phyloP scores from a whole-genome alignment of 2,888 invertebrate species.

The Drosophila robusta region DNA sequence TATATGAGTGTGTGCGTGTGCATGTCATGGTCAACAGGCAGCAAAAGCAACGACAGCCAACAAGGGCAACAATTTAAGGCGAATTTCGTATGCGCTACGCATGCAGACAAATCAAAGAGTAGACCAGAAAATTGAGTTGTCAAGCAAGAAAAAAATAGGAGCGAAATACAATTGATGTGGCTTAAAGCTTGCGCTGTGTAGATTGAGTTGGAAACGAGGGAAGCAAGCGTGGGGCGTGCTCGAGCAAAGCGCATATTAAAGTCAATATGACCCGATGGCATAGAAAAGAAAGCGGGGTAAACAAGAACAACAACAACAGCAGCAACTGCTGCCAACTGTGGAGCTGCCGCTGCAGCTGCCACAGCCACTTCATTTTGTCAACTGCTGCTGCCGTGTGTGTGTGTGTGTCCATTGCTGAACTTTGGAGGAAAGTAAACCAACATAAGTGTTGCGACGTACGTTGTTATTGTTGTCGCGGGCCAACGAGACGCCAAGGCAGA shows the following conservation, averaged over 20 bases:
- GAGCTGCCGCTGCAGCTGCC: conserved; percentile 33
- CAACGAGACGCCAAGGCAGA: conserved; percentile 19
- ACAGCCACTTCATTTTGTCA: conserved; percentile 55
- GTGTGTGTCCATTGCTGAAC: conserved; percentile 40
- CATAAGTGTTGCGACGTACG: conserved; percentile 79
- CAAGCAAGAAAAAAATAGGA: not conserved
- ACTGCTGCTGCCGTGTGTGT: conserved; percentile 28
- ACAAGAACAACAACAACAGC: conserved; percentile 3
- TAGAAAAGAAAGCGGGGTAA: conserved; percentile 9
- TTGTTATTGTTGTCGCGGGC: conserved; percentile 71
- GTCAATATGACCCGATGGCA: conserved; percentile 31
- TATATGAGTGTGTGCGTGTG: conserved; percentile 16
- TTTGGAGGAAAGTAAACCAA: conserved; percentile 73
- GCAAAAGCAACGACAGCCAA: conserved; percentile 14
- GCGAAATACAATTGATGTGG: not conserved
- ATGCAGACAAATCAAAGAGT: not conserved
- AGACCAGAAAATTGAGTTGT: not conserved
- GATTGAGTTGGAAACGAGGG: too few species aligned
- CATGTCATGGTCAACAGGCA: conserved; percentile 63
- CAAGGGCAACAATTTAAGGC: conserved; percentile 3
- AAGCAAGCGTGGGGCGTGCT: too few species aligned
- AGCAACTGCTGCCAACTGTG: conserved; percentile 48
- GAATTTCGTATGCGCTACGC: conserved; percentile 16
- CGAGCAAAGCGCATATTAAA: conserved; percentile 11
- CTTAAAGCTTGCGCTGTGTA: not conserved